Conservation (phyloP, 2,797 vertebrate genomes). For the Benthosema pterotum region DNA sequence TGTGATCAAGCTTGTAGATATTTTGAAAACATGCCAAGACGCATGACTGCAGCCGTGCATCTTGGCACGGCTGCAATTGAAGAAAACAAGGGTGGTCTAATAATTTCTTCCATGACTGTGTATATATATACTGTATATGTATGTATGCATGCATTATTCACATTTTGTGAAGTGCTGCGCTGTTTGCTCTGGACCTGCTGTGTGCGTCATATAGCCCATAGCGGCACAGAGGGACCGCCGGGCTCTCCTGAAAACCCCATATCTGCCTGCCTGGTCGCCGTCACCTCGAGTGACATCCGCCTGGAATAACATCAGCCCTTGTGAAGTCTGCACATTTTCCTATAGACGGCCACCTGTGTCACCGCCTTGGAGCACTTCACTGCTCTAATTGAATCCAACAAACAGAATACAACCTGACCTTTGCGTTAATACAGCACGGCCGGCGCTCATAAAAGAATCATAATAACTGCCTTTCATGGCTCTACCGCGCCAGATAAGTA, state of each 20-base stretch:
- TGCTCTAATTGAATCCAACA: constrained; percentile 50
- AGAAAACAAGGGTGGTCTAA: too few species aligned
- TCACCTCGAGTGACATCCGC: constrained; percentile 24
- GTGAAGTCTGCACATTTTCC: constrained; percentile 36
- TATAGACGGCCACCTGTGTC: constrained; percentile 37
- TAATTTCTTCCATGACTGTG: too few species aligned
- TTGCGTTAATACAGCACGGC: constrained; percentile 28
- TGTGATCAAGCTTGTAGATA: too few species aligned
- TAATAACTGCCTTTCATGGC: constrained; percentile 50
- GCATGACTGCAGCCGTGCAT: too few species aligned
- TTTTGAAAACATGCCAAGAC: too few species aligned
- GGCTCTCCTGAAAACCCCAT: not conserved
- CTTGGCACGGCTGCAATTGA: too few species aligned
- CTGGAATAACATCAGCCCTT: constrained; percentile 21
- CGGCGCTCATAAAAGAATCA: constrained; percentile 47
- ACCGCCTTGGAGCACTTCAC: constrained; percentile 10
- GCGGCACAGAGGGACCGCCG: not conserved
- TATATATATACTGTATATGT: too few species aligned
- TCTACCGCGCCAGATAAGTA: constrained; percentile 39
- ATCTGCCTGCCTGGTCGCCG: not conserved
- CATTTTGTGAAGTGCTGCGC: too few species aligned
- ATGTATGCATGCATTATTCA: too few species aligned
- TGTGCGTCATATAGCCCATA: too few species aligned
- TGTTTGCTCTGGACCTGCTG: too few species aligned
- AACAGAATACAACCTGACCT: constrained; percentile 27